Conservation (phyloP, 2,888 invertebrate species). For the Lepidochrysops patricia region DNA sequence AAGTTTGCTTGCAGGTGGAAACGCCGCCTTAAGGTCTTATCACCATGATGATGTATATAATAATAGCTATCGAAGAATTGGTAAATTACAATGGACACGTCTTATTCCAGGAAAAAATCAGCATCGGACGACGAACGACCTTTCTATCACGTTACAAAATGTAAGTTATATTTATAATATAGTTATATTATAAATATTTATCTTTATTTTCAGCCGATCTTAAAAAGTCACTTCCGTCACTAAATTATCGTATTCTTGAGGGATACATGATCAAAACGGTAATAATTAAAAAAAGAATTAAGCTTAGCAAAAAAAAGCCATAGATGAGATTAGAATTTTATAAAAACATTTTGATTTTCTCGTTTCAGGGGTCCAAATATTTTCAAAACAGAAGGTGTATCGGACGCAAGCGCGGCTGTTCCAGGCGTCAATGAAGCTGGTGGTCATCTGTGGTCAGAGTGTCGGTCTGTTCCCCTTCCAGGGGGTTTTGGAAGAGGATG, state of each 20-base stretch:
- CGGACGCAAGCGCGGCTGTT: background rate
- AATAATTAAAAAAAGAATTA: too few species aligned
- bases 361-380: background rate
- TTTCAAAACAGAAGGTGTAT: background rate
- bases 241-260: too few species aligned
- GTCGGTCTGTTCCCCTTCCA: constrained; percentile 6
- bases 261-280: too few species aligned
- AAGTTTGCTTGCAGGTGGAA: too few species aligned
- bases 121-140: background rate
- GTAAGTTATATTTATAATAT: background rate
- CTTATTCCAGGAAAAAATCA: background rate
- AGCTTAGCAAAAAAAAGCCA: too few species aligned
- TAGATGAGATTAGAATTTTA: background rate
- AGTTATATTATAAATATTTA: background rate
- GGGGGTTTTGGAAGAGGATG: constrained; percentile 1
- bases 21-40: too few species aligned
- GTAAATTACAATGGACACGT: background rate
- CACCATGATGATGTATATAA: too few species aligned
- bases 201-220: background rate
- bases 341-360: background rate
- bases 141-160: background rate
- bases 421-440: background rate
- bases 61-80: too few species aligned
- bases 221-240: too few species aligned
- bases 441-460: constrained; percentile 5